Evolutionary conservation across 2,797 vertebrate species (phyloP).

Genomic region (Lagocephalus sceleratus): DNA sequence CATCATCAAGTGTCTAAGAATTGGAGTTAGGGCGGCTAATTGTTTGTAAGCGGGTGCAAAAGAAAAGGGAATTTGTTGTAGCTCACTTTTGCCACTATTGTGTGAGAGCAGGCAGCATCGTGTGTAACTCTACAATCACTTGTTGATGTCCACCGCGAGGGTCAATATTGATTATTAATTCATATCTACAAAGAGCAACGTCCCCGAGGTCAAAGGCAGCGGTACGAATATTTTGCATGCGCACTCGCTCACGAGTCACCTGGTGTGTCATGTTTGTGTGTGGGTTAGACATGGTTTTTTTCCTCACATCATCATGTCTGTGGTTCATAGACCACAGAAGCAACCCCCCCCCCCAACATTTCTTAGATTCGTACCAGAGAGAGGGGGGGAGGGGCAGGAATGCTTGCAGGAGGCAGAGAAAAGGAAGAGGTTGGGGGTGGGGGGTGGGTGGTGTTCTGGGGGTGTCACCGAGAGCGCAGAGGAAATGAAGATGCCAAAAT

Average conservation of each 20-base stretch:
- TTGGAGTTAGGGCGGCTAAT: background rate
- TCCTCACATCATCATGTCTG: slow-evolving; percentile 29
- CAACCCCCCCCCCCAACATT: slow-evolving; percentile 53
- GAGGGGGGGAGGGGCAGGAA: slow-evolving; percentile 56
- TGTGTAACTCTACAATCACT: slow-evolving; percentile 36
- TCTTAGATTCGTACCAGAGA: slow-evolving; percentile 55
- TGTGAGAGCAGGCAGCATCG: too few species aligned
- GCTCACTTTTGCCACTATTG: too few species aligned
- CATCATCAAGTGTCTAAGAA: slow-evolving; percentile 10
- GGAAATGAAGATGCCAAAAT: slow-evolving; percentile 18
- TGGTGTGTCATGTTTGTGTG: slow-evolving; percentile 11
- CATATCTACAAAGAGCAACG: slow-evolving; percentile 42
- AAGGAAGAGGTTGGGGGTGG: slow-evolving; percentile 31
- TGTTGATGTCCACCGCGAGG: slow-evolving; percentile 23
- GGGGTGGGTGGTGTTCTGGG: slow-evolving; percentile 33
- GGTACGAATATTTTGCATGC: slow-evolving; percentile 43
- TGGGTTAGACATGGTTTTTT: slow-evolving; percentile 29
- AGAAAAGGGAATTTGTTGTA: too few species aligned
- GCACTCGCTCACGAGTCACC: slow-evolving; percentile 17
- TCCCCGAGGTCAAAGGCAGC: slow-evolving; percentile 46
- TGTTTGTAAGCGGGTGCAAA: too few species aligned
- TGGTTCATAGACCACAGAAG: slow-evolving; percentile 14
- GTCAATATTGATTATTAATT: slow-evolving; percentile 37
- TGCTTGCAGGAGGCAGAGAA: slow-evolving; percentile 57
- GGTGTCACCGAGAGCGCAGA: slow-evolving; percentile 50